These are phyloP conservation scores for Muscicapa adusta DNA, from an alignment of 2,113 vertebrate genomes.

Conservation along the genomic window DNA sequence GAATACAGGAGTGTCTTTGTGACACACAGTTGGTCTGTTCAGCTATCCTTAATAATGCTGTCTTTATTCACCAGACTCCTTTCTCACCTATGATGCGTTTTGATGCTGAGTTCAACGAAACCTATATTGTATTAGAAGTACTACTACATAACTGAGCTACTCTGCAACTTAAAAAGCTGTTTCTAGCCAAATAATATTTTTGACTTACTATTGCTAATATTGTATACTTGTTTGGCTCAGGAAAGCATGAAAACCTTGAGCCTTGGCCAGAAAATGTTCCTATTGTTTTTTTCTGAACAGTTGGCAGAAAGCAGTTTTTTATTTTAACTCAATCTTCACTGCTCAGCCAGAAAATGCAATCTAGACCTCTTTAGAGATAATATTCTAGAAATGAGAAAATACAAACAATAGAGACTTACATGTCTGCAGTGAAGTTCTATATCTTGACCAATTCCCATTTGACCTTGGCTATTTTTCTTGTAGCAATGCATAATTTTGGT, in stretches of 20 bases:
- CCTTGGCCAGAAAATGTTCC: neutral
- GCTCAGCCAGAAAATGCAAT: neutral
- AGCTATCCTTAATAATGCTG: neutral
- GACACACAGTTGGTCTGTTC: neutral
- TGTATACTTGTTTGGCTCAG: neutral
- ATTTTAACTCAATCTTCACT: conserved; percentile 7
- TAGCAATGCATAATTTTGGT: neutral
- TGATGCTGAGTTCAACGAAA: neutral
- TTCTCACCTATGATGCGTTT: neutral
- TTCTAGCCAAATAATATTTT: neutral
- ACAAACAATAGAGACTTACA: neutral
- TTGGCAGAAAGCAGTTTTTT: neutral
- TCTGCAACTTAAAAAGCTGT: neutral
- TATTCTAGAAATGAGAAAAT: neutral
- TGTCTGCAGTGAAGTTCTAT: neutral
- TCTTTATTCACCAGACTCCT: neutral
- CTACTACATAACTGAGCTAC: neutral
- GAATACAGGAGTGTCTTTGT: conserved; percentile 25
- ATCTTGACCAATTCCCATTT: neutral
- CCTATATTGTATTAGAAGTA: neutral
- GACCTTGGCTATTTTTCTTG: neutral
- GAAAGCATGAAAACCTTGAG: neutral
- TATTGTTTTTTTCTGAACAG: conserved; percentile 20
- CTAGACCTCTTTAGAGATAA: neutral
- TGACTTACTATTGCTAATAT: neutral